phyloP scores from a whole-genome alignment of 2,888 invertebrate species.

The Balanococcus diminutus region DNA sequence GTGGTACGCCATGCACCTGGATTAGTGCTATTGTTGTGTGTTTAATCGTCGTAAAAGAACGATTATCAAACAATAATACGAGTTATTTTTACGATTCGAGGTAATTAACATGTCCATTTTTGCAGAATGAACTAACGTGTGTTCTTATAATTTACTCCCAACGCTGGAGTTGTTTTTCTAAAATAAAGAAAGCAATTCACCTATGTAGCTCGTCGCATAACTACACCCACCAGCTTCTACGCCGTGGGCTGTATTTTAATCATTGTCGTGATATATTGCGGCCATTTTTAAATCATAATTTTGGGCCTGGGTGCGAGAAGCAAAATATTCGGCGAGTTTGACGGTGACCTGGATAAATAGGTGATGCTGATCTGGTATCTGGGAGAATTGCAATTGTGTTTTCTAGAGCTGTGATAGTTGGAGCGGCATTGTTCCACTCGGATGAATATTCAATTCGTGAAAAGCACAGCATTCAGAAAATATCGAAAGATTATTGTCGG shows the following conservation, averaged over 20 bases:
- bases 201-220: neutral
- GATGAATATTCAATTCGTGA: neutral
- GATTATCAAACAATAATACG: neutral
- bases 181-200: neutral
- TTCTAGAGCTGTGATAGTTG: neutral
- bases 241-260: conserved; percentile 13
- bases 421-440: neutral
- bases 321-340: neutral
- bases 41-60: neutral
- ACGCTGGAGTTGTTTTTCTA: neutral
- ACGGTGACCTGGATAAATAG: neutral
- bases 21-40: neutral
- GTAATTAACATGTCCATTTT: neutral
- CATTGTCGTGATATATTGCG: conserved; percentile 13
- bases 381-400: neutral
- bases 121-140: neutral
- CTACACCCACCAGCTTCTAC: neutral
- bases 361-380: neutral
- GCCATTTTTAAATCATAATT: neutral
- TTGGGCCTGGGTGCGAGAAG: neutral
- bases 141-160: neutral
- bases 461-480: neutral
- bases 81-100: neutral
- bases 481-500: neutral
- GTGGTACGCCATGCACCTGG: neutral